Base-by-base conservation (phyloP, 2,113 vertebrate species). In the Austrofundulus limnaeus region DNA sequence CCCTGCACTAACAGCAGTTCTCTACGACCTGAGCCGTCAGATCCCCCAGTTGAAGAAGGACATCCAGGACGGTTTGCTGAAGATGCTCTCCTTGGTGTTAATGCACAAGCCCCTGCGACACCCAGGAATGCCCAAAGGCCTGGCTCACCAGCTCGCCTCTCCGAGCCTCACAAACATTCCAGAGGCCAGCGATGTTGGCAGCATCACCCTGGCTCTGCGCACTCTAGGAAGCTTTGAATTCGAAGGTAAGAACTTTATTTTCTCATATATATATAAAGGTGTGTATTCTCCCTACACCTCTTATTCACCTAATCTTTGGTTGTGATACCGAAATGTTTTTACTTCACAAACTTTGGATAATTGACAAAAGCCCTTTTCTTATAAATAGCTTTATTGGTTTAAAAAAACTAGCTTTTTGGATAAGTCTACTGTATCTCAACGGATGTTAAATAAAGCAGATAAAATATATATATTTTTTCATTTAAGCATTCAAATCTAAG, bases 71-170 rank as follows among this genome's bases (percentile, higher is more conserved):
- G 97, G 97, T 10, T 92, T 99, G 24, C 87, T 99, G 82, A 99
- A 99, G 89, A 99, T 99, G 97, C 94, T 99, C 0, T 99, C 97
- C 0, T 88, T 99, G 57, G 97, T 99, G 63, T 89, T 99, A 5
- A 99, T 99, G 97, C 97, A 99, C 91, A 97, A 97, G 60, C 97
- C 97, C 0, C 91, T 99, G 55, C 90, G 97, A 20, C 97, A 99
- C 68, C 97, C 97, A 0, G 97, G 97, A 82, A 99, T 98, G 97
- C 97, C 97, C 45, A 98, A 97, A 77, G 95, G 96, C 69, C 93
- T 98, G 66, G 95, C 96, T 28, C 94, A 98, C 61, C 97, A 99
- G 84, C 91, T 99, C 72, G 93, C 96, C 24, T 98, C 97, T 2
- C 97, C 97, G 4, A 97, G 96, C 81, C 97, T 98, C 85, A 97